phyloP scores from a whole-genome alignment of 2,888 invertebrate genomes.

The Erebia epiphron region DNA sequence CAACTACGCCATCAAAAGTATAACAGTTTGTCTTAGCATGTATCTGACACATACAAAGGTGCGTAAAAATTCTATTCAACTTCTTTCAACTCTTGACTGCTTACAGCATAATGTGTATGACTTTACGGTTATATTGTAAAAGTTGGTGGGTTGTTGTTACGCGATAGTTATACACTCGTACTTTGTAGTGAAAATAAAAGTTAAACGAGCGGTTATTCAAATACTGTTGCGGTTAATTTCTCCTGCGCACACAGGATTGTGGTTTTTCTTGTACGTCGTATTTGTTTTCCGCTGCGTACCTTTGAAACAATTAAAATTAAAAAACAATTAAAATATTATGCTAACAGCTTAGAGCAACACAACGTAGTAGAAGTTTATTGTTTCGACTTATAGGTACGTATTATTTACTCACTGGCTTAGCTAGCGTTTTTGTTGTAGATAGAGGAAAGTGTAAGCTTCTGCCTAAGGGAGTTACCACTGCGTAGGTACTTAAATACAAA shows the following conservation, averaged over 20 bases:
- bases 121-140: conserved; percentile 27
- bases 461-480: no score
- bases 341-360: conserved; percentile 11
- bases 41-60: conserved; percentile 2
- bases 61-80: conserved; percentile 16
- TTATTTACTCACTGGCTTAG: neutral
- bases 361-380: conserved; percentile 3
- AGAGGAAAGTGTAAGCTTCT: no score
- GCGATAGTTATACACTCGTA: conserved; percentile 32
- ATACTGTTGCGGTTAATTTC: conserved; percentile 29
- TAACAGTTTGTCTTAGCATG: neutral
- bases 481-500: no score
- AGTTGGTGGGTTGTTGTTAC: conserved; percentile 22
- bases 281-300: conserved; percentile 31
- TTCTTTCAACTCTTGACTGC: conserved; percentile 8
- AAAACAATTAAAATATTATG: conserved; percentile 15
- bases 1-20: no score
- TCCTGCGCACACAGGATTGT: conserved; percentile 30
- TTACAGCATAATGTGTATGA: conserved; percentile 17
- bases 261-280: conserved; percentile 33
- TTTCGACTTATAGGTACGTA: neutral
- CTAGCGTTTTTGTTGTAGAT: neutral
- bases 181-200: conserved; percentile 33
- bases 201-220: conserved; percentile 30
- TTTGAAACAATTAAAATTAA: conserved; percentile 20